These are phyloP conservation scores for Drosophila carrolli DNA, from an alignment of 1,140 invertebrate species.

Conservation along the genomic window DNA sequence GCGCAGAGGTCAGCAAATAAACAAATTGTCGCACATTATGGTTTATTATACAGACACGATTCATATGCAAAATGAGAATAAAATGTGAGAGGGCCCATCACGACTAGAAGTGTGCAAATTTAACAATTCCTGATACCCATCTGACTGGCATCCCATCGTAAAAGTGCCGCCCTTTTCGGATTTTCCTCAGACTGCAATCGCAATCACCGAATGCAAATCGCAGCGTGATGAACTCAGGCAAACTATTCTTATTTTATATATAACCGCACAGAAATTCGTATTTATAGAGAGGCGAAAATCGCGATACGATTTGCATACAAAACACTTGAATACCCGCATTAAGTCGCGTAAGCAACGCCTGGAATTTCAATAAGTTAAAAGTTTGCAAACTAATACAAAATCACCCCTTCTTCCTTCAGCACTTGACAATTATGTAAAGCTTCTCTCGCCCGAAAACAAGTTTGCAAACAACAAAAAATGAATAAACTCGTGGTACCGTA, in stretches of 20 bases:
- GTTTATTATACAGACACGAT: constrained; percentile 41
- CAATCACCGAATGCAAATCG: constrained; percentile 29
- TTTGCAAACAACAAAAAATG: constrained; percentile 67
- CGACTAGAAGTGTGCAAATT: constrained; percentile 30
- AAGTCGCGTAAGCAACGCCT: constrained; percentile 14
- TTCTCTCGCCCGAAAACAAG: constrained; percentile 35
- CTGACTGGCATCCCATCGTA: constrained; percentile 20
- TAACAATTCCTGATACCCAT: constrained; percentile 30
- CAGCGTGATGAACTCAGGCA: constrained; percentile 32
- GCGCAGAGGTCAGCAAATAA: constrained; percentile 83
- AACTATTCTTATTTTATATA: constrained; percentile 48
- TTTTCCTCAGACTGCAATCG: constrained; percentile 35
- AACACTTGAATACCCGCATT: constrained; percentile 47
- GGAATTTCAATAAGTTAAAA: constrained; percentile 58
- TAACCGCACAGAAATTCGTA: constrained; percentile 21
- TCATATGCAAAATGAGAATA: constrained; percentile 32
- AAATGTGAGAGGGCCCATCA: constrained; percentile 10
- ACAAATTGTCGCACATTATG: constrained; percentile 75
- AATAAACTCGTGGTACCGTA: constrained; percentile 82
- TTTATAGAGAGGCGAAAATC: constrained; percentile 40
- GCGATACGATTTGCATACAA: constrained; percentile 71
- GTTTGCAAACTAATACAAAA: constrained; percentile 62
- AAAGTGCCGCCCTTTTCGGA: constrained; percentile 37
- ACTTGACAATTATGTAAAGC: constrained; percentile 76
- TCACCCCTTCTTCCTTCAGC: constrained; percentile 33